These are phyloP conservation scores for Echinometra lucunter DNA, from an alignment of 53 echinoderm and acorn worm species.

Conservation along the genomic window DNA sequence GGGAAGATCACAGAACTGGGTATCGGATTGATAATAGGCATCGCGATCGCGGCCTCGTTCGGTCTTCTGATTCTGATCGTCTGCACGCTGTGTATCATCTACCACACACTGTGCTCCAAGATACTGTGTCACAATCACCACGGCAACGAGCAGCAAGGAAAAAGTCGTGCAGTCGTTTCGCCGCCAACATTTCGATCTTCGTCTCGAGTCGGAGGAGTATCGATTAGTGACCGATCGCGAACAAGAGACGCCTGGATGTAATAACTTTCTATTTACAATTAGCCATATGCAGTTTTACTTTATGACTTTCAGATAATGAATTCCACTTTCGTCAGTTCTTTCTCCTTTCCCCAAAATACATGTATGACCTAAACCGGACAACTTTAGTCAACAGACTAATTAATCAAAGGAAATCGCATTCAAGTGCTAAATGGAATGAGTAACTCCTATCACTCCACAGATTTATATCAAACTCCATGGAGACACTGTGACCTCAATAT, in stretches of 20 bases:
- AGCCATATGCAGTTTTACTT: too few relatives aligned
- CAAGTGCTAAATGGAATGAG: too few relatives aligned
- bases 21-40: conserved; percentile 41
- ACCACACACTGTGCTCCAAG: conserved; percentile 19
- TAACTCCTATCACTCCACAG: too few relatives aligned
- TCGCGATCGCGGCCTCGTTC: background rate
- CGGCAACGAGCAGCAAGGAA: background rate
- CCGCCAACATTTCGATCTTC: conserved; percentile 31
- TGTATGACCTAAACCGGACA: too few relatives aligned
- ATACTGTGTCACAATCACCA: conserved; percentile 1
- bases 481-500: too few relatives aligned
- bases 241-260: conserved; percentile 55
- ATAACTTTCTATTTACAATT: background rate
- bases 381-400: too few relatives aligned
- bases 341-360: too few relatives aligned
- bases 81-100: conserved; percentile 49
- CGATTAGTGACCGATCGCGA: conserved; percentile 7
- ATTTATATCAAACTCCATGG: too few relatives aligned
- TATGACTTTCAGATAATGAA: too few relatives aligned
- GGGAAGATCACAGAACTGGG: conserved; percentile 54
- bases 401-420: too few relatives aligned
- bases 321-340: too few relatives aligned
- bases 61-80: conserved; percentile 2
- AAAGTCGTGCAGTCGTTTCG: background rate
- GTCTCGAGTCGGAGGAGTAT: conserved; percentile 42